These are phyloP conservation scores for Pionites leucogaster DNA, from an alignment of 2,113 vertebrate species.

Conservation along the genomic window DNA sequence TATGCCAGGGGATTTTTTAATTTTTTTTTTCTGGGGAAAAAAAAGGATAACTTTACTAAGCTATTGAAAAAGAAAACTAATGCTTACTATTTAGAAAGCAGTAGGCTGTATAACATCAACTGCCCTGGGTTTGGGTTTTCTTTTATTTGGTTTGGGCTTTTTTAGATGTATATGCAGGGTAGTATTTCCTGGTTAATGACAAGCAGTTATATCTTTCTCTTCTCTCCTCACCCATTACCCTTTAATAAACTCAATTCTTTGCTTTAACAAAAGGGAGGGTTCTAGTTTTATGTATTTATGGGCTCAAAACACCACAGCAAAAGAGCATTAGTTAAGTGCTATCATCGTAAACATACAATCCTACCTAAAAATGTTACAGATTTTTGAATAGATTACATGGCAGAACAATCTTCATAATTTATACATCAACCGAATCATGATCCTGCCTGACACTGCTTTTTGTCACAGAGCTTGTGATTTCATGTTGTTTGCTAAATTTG, in stretches of 20 bases:
- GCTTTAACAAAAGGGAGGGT: not conserved
- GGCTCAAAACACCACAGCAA: not conserved
- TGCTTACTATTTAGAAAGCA: not conserved
- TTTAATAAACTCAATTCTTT: not conserved
- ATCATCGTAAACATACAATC: not conserved
- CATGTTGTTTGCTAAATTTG: not conserved
- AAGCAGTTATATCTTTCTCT: not conserved
- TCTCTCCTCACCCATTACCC: not conserved
- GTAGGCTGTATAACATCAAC: not conserved
- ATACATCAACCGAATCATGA: not conserved
- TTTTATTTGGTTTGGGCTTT: rapidly evolving
- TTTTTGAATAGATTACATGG: not conserved
- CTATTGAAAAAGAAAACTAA: not conserved
- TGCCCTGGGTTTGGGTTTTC: not conserved
- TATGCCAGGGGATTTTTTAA: not conserved
- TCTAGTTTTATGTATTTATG: not conserved
- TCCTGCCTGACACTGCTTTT: not conserved
- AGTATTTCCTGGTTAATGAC: not conserved
- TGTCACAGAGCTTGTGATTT: not conserved
- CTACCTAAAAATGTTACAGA: not conserved
- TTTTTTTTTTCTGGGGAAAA: not conserved
- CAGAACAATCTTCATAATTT: not conserved
- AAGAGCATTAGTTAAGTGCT: not conserved
- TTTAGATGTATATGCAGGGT: not conserved
- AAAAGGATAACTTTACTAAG: not conserved